Evolutionary conservation across 1,140 invertebrate species (phyloP), one percentile per base, ranked within the genome.

Genomic region (Archivesica marissinica): DNA sequence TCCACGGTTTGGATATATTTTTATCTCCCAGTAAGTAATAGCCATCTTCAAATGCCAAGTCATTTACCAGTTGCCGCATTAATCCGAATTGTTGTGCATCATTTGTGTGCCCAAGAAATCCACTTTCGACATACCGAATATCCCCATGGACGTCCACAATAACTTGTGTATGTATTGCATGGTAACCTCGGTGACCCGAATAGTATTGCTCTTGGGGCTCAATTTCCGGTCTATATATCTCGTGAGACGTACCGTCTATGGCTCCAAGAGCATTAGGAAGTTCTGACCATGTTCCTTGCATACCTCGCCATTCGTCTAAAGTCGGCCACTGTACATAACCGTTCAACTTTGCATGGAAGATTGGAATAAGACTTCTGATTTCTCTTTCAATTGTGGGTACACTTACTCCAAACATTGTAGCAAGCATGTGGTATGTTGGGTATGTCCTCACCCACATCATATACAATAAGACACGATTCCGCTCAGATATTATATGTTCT

Each of bases 1-100:
- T 17, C 33, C 15, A 38, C 33, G n/a, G 39, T 66, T 66, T 3
- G 61, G 61, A 66, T 66, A 66, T 3, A 66, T 66, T 41, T n/a
- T 66, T 66, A 66, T 66, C 61, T 3, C 61, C 30, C 20, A 66
- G 38, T 66, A 66, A 39, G n/a, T 2, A 9, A 23, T 38, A 66
- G 2, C 39, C 61, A 1, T 2, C 3, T 13, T 20, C 2, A 25
- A 66, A 38, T 39, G 2, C 9, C 7, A 66, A 13, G n/a, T 38
- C 33, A 2, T 6, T 7, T 7, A 33, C 61, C 20, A 66, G 38
- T 38, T 20, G 2, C 7, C 33, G 2, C 61, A 66, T 39, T 23
- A 66, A 41, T 23, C 3, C 38, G n/a, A 13, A 66, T 38, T 66
- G 61, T 23, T 66, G 61, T 66, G 61, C 35, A 66, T 66, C 38